Evolutionary conservation across 2,888 invertebrate genomes (phyloP).

Genomic region (Agonopterix arenella): DNA sequence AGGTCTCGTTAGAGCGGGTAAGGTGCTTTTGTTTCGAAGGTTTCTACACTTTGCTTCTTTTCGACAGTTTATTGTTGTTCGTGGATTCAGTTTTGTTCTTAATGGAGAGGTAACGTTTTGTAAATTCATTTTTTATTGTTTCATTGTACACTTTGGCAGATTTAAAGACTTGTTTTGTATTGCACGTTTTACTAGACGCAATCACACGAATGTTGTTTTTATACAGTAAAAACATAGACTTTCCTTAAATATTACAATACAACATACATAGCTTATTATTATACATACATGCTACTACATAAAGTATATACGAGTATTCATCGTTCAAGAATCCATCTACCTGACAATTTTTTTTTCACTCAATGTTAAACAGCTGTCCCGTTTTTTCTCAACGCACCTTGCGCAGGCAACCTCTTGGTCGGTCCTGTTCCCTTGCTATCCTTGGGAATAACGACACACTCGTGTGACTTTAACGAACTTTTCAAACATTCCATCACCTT

Average conservation of each 20-base stretch:
- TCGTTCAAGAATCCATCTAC: not conserved
- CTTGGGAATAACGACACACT: constrained; percentile 26
- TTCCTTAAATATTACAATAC: no score
- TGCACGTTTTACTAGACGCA: no score
- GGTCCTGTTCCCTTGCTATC: constrained; percentile 24
- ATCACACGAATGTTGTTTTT: no score
- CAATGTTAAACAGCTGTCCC: constrained; percentile 3
- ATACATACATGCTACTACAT: no score
- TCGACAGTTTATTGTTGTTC: constrained; percentile 9
- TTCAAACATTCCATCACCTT: not conserved
- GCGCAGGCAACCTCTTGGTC: constrained; percentile 11
- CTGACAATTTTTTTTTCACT: not conserved
- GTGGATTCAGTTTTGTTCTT: not conserved
- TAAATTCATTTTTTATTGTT: not conserved
- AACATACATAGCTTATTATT: no score
- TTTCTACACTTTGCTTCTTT: constrained; percentile 18
- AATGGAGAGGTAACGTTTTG: not conserved
- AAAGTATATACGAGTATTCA: no score
- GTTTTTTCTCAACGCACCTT: constrained; percentile 11
- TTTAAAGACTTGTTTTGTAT: no score
- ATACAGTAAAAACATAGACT: no score
- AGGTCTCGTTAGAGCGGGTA: constrained; percentile 37
- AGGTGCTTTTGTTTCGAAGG: constrained; percentile 25
- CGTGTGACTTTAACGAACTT: constrained; percentile 11
- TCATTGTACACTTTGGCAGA: no score